A percentile compares a stretch with the other conserved stretches of the same genome.
These are phyloP conservation scores for Holothuria leucospilota DNA, from an alignment of 53 echinoderm and acorn worm genomes.

Conservation along the genomic window DNA sequence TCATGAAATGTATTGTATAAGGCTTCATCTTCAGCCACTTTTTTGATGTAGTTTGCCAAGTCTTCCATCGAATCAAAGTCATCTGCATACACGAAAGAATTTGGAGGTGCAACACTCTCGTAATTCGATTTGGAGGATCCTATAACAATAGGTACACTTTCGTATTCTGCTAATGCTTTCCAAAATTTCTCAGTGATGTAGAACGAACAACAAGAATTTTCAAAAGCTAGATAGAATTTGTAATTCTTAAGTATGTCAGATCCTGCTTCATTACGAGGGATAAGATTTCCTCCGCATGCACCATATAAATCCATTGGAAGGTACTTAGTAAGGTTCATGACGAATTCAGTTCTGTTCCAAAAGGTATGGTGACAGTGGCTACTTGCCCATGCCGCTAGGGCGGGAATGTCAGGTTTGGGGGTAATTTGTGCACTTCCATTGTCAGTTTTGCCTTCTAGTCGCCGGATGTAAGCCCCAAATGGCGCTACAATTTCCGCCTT, in stretches of 20 bases:
- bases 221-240: slow-evolving; percentile 1
- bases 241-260: not conserved
- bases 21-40: not conserved
- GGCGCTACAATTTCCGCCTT: not conserved
- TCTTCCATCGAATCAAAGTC: too few species aligned
- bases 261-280: too few species aligned
- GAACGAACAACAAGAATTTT: not conserved
- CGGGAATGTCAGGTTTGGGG: not conserved
- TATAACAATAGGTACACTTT: slow-evolving; percentile 7
- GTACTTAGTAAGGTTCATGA: not conserved
- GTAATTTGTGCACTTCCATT: not conserved
- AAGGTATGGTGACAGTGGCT: not conserved
- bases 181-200: slow-evolving; percentile 25
- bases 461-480: not conserved
- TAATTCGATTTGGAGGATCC: slow-evolving; percentile 1
- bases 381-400: not conserved
- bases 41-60: not conserved
- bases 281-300: too few species aligned
- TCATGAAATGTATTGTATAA: not conserved
- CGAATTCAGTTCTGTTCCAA: not conserved
- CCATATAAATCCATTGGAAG: too few species aligned
- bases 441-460: too few species aligned
- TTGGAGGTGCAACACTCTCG: too few species aligned
- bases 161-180: not conserved
- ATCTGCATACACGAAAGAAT: too few species aligned